Base-by-base conservation (phyloP, 2,888 invertebrate genomes). In the Augiades crinisus region DNA sequence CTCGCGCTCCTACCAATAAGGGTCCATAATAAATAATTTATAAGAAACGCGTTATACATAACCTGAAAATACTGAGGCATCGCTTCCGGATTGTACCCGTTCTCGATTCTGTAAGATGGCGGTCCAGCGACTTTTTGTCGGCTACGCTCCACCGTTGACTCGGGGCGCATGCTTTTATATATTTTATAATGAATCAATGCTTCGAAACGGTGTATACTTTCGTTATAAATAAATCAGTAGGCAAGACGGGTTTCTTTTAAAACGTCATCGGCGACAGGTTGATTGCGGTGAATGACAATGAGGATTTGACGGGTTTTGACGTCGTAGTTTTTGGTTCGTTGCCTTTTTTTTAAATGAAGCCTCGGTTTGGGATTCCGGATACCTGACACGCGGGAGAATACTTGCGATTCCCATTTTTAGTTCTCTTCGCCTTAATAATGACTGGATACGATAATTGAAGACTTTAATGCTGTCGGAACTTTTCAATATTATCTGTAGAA, bases 11-110 rank as follows among this genome's bases (percentile, higher is more conserved):
- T 57, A 62, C 64, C 63, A 66, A 66, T 68, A 67, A 67, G 65
- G 64, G 60, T 50, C 54, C 53, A 44, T 62, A 59, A 65, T 70
- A 67, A 68, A 70, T 70, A 60, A 71, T 71, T 64, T 67, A 71
- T 69, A 60, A 68, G 64, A 68, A 61, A 49, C 59, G 56, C 54
- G 53, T 58, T 64, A 61, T 61, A 63, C 65, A 57, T 64, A 69
- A 86, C 85, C 82, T 85, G 86, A 78, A 86, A 85, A 72, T 78
- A 80, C 63, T 81, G 80, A 44, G 76, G 71, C 56, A 70, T 67
- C 31, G 72, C 71, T 72, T 85, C 86, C 72, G 78, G 79, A 68
- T 79, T 71, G 62, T 68, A 68, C 46, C 75, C 75, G 57, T 65
- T 66, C 54, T 75, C 70, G 47, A 68, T 63, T 67, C 71, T 72